Evolutionary conservation across 2,113 vertebrate species (phyloP).

Genomic region (Ivindomyrus marchei): DNA sequence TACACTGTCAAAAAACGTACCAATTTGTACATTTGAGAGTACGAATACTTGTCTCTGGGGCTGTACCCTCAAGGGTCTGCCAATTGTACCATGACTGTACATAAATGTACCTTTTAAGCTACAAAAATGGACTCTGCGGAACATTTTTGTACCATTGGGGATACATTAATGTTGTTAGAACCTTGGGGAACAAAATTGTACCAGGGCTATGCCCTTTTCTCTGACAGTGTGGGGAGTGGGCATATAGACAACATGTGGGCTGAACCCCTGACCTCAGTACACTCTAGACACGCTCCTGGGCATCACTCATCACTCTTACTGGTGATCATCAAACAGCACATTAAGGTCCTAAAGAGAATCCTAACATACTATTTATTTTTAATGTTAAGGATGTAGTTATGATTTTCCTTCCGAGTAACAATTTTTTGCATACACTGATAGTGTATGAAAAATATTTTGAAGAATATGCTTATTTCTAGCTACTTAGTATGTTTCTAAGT

Average conservation of each 20-base stretch:
- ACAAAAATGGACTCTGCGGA: background rate
- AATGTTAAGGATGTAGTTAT: background rate
- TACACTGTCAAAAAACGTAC: background rate
- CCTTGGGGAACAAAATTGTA: background rate
- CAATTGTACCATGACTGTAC: background rate
- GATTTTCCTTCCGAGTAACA: background rate
- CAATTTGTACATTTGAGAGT: background rate
- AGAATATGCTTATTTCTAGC: background rate
- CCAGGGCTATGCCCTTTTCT: background rate
- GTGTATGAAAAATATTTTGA: background rate
- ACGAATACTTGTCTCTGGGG: background rate
- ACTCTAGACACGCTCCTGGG: background rate
- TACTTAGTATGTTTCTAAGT: background rate
- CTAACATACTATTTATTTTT: background rate
- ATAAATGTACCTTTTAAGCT: background rate
- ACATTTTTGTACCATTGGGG: background rate
- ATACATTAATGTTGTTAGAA: background rate
- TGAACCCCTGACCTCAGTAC: background rate
- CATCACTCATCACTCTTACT: background rate
- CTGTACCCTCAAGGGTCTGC: background rate
- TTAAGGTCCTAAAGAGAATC: background rate
- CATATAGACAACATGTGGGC: background rate
- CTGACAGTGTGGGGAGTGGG: background rate
- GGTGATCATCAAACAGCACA: background rate
- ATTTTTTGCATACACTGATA: background rate